Percentiles rank a stretch among this genome's conserved stretches.
Conservation (phyloP, 2,113 vertebrate species). For the Stegostoma tigrinum region DNA sequence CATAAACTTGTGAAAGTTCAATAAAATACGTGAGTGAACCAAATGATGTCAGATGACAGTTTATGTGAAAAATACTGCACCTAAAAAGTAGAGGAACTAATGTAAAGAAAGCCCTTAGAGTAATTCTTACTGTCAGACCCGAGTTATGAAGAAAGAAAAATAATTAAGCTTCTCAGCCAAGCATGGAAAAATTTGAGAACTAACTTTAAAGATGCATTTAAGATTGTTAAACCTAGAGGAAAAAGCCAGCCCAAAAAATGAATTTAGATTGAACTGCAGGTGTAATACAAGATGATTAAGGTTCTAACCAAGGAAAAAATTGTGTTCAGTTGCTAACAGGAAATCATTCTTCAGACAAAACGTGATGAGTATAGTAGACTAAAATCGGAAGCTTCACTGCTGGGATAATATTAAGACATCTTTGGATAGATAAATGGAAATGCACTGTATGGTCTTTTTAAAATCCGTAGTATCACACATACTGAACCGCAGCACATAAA, state of each 20-base stretch:
- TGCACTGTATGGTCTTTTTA: neutral
- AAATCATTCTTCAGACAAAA: neutral
- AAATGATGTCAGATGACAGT: neutral
- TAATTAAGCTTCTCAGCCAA: neutral
- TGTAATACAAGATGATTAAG: neutral
- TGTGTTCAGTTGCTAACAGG: neutral
- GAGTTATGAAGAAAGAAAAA: neutral
- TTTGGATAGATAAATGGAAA: neutral
- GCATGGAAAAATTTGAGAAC: neutral
- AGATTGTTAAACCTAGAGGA: neutral
- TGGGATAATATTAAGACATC: neutral
- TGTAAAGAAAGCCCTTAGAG: neutral
- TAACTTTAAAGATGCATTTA: neutral
- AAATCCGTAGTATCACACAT: neutral
- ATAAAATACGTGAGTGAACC: neutral
- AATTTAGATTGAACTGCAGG: neutral
- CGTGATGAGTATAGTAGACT: neutral
- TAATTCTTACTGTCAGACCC: neutral
- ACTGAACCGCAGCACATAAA: neutral
- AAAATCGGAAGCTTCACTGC: neutral
- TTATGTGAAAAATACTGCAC: neutral
- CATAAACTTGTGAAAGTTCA: neutral
- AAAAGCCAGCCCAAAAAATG: neutral
- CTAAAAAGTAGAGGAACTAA: neutral
- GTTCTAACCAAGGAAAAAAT: neutral